phyloP scores from a whole-genome alignment of 1,140 invertebrate species.

The Venturia canescens region DNA sequence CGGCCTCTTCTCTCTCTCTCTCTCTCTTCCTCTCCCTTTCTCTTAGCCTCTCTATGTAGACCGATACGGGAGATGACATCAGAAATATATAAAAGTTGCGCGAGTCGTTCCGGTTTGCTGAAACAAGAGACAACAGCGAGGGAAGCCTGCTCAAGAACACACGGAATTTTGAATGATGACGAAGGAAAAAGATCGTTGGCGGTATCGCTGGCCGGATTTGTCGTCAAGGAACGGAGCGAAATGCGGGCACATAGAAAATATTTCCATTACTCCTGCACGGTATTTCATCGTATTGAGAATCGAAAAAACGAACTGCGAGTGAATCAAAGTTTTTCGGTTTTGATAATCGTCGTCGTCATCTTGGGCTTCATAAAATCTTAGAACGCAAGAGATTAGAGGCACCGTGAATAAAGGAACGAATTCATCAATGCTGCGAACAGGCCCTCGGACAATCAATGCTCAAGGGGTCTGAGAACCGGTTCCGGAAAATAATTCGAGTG shows the following conservation, averaged over 20 bases:
- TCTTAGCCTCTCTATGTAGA: constrained; percentile 61
- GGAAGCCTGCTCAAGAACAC: constrained; percentile 18
- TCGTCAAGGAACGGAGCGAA: neutral
- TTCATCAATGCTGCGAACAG: neutral
- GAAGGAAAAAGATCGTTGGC: neutral
- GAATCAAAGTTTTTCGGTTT: too few species aligned
- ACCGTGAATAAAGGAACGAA: neutral
- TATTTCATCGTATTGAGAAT: neutral
- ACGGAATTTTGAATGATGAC: neutral
- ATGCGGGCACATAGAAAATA: neutral
- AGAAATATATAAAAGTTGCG: constrained; percentile 62
- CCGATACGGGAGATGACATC: constrained; percentile 65
- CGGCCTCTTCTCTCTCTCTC: constrained; percentile 35
- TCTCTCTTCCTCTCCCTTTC: constrained; percentile 61
- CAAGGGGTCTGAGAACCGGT: neutral
- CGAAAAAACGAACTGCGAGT: neutral
- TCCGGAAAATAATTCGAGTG: constrained; percentile 59
- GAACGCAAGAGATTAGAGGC: neutral
- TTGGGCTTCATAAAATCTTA: neutral
- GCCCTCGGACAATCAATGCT: constrained; percentile 21
- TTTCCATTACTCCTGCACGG: too few species aligned
- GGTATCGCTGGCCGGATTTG: neutral
- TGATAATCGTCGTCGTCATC: too few species aligned
- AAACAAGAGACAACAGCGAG: constrained; percentile 22
- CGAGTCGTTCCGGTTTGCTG: constrained; percentile 45